Conservation (phyloP, 2,113 vertebrate genomes). For the Myrmecophaga tridactyla region DNA sequence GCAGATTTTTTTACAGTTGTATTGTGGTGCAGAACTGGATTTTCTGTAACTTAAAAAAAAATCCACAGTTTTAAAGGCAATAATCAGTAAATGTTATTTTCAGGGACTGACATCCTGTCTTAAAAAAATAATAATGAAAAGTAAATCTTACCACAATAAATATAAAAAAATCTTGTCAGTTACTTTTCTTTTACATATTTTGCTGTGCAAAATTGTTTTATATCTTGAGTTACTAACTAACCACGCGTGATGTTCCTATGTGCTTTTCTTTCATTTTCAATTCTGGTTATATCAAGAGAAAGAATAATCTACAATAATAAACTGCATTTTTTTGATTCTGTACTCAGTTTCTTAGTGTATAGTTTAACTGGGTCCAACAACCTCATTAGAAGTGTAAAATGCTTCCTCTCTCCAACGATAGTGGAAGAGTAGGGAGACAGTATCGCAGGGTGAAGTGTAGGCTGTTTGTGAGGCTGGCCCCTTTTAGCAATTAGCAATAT, state of each 20-base stretch:
- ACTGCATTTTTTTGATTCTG: conserved; percentile 89
- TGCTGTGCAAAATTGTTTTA: conserved; percentile 99
- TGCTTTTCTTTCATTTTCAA: conserved; percentile 96
- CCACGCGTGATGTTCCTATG: conserved; percentile 97
- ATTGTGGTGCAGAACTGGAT: conserved; percentile 93
- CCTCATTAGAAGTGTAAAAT: conserved; percentile 26
- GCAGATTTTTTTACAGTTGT: conserved; percentile 93
- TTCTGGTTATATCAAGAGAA: conserved; percentile 90
- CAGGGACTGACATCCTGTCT: conserved; percentile 98
- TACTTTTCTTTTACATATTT: conserved; percentile 97
- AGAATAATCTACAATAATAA: conserved; percentile 92
- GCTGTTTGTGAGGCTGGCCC: not conserved
- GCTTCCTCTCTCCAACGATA: conserved; percentile 35
- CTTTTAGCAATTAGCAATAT: conserved; percentile 28
- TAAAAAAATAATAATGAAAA: conserved; percentile 93
- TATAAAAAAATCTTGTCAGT: conserved; percentile 95
- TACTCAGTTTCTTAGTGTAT: conserved; percentile 86
- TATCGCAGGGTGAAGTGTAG: conserved; percentile 28
- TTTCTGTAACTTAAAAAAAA: conserved; percentile 90
- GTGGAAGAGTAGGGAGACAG: not conserved
- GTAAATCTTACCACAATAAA: conserved; percentile 94
- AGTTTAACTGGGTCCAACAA: conserved; percentile 79
- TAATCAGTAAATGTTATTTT: conserved; percentile 97
- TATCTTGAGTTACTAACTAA: conserved; percentile 95
- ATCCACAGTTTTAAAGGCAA: conserved; percentile 97